Evolutionary conservation across 2,113 vertebrate genomes (phyloP).

Genomic region (Triplophysa rosa): DNA sequence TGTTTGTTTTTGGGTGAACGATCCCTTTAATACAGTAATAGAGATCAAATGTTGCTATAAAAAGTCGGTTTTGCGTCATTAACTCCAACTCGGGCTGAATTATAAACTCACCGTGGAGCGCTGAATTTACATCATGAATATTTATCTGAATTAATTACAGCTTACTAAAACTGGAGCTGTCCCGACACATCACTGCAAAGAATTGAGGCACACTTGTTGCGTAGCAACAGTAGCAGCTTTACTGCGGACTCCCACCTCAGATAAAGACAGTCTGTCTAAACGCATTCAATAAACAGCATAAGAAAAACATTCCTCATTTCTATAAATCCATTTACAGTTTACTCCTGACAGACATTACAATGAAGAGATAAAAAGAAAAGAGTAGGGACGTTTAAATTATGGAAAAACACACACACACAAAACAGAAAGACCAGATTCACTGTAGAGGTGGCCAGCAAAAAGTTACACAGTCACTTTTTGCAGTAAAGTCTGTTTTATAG

Average conservation of each 20-base stretch:
- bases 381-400: neutral
- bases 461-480: neutral
- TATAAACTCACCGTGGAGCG: neutral
- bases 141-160: conserved; percentile 21
- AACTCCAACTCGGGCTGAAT: neutral
- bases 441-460: neutral
- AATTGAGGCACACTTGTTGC: conserved; percentile 8
- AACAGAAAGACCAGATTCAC: neutral
- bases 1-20: too few species aligned
- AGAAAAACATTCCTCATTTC: neutral
- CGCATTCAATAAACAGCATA: neutral
- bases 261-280: neutral
- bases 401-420: neutral
- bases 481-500: conserved; percentile 5
- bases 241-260: neutral
- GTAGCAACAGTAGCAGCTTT: conserved; percentile 28
- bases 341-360: neutral
- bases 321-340: neutral
- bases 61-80: neutral
- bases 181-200: neutral
- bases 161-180: conserved; percentile 5
- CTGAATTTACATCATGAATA: conserved; percentile 16
- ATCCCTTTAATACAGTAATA: neutral
- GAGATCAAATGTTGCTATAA: neutral
- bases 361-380: neutral